These are phyloP conservation scores for Drosophila paucipuncta DNA, from an alignment of 2,888 invertebrate genomes.

Conservation along the genomic window DNA sequence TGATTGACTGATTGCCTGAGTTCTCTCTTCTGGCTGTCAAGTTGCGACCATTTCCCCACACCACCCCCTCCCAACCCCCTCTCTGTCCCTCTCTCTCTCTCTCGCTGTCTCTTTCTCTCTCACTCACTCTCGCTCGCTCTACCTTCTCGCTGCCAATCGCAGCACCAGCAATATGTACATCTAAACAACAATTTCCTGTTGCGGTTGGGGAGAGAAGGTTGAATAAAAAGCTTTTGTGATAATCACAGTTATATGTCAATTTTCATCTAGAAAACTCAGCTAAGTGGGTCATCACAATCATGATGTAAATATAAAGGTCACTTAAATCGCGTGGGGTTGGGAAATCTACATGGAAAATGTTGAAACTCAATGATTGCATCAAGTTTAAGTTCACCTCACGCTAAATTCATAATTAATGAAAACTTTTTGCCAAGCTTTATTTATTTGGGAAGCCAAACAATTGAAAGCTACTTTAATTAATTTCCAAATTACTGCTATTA, in stretches of 20 bases:
- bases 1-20: conserved; percentile 64
- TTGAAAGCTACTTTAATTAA: neutral
- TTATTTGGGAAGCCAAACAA: no score
- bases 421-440: neutral
- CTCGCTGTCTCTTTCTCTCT: conserved; percentile 20
- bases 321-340: neutral
- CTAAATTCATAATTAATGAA: neutral
- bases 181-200: conserved; percentile 29
- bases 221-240: conserved; percentile 66
- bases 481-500: no score
- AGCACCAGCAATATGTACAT: conserved; percentile 8
- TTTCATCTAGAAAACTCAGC: conserved; percentile 54
- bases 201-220: conserved; percentile 15
- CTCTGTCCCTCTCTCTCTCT: neutral
- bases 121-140: conserved; percentile 5
- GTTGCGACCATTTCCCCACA: neutral
- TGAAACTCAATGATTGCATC: neutral
- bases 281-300: conserved; percentile 21
- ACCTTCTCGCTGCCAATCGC: conserved; percentile 14
- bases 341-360: neutral
- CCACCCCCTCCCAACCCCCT: neutral
- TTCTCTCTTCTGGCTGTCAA: conserved; percentile 1
- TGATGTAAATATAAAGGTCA: neutral
- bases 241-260: conserved; percentile 71
- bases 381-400: neutral